Percentiles rank a stretch among this genome's conserved stretches.
These are phyloP conservation scores for Shinisaurus crocodilurus DNA, from an alignment of 2,113 vertebrate genomes.

Conservation along the genomic window DNA sequence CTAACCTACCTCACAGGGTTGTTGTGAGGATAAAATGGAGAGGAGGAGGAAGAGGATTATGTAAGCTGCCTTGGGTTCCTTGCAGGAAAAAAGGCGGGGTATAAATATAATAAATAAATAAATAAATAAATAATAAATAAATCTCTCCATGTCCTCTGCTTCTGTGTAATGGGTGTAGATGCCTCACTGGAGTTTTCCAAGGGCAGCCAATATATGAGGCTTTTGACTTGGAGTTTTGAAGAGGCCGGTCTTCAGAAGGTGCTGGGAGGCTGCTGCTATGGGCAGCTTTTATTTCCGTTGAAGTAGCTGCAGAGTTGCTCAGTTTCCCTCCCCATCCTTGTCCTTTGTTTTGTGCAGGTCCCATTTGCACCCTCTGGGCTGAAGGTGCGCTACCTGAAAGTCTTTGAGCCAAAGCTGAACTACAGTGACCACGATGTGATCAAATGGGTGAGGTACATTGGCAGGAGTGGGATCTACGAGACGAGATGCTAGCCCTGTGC, in stretches of 20 bases:
- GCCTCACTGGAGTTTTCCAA: not conserved
- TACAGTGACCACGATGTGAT: slow-evolving; percentile 99
- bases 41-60: too few relatives aligned
- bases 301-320: not conserved
- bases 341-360: slow-evolving; percentile 79
- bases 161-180: too few relatives aligned
- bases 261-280: too few relatives aligned
- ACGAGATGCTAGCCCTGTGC: slow-evolving; percentile 91
- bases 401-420: slow-evolving; percentile 99
- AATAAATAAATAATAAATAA: too few relatives aligned
- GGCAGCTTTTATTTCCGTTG: not conserved
- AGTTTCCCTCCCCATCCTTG: not conserved
- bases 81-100: too few relatives aligned
- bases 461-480: slow-evolving; percentile 98
- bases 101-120: too few relatives aligned
- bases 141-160: not conserved
- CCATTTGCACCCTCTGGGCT: slow-evolving; percentile 97
- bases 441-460: slow-evolving; percentile 99
- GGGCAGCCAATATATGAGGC: not conserved
- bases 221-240: not conserved
- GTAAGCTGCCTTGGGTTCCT: too few relatives aligned
- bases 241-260: not conserved
- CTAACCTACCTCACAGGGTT: too few relatives aligned
- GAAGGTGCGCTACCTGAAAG: slow-evolving; percentile 99
- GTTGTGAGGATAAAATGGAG: too few relatives aligned